These are phyloP conservation scores for Bradypodion pumilum DNA, from an alignment of 2,797 vertebrate genomes.

Conservation along the genomic window DNA sequence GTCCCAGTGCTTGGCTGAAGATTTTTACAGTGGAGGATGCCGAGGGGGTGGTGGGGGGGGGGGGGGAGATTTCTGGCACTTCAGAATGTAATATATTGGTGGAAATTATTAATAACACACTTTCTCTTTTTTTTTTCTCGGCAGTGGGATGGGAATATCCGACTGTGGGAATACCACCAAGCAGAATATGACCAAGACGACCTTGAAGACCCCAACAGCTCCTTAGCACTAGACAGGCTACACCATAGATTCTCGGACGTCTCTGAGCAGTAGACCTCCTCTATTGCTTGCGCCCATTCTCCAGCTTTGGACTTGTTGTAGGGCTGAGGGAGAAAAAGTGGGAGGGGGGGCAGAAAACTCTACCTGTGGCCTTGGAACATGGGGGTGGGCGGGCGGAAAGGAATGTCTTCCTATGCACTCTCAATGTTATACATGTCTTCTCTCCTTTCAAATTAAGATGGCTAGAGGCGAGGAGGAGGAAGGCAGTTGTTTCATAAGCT, in stretches of 20 bases:
- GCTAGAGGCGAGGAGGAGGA: too few relatives aligned
- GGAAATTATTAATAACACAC: neutral
- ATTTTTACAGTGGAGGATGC: too few relatives aligned
- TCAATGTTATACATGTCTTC: too few relatives aligned
- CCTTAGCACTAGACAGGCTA: neutral
- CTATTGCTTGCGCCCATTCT: neutral
- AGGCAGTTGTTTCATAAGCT: rapidly evolving
- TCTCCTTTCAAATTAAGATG: neutral
- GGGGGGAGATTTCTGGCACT: too few relatives aligned
- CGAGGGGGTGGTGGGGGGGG: too few relatives aligned
- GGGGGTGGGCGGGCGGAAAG: too few relatives aligned
- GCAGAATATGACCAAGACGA: conserved; percentile 79
- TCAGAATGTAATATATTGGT: too few relatives aligned
- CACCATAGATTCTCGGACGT: conserved; percentile 26
- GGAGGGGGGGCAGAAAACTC: rapidly evolving
- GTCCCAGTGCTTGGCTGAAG: too few relatives aligned
- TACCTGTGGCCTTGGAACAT: neutral
- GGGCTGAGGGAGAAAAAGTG: neutral
- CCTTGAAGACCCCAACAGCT: conserved; percentile 77
- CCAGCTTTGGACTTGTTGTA: neutral
- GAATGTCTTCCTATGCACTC: too few relatives aligned
- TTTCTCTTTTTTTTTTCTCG: neutral
- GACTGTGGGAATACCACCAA: conserved; percentile 89
- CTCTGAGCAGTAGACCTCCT: conserved; percentile 57
- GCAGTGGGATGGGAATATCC: conserved; percentile 90